Base-by-base conservation (phyloP, 2,888 invertebrate species). In the Unio delphinus region DNA sequence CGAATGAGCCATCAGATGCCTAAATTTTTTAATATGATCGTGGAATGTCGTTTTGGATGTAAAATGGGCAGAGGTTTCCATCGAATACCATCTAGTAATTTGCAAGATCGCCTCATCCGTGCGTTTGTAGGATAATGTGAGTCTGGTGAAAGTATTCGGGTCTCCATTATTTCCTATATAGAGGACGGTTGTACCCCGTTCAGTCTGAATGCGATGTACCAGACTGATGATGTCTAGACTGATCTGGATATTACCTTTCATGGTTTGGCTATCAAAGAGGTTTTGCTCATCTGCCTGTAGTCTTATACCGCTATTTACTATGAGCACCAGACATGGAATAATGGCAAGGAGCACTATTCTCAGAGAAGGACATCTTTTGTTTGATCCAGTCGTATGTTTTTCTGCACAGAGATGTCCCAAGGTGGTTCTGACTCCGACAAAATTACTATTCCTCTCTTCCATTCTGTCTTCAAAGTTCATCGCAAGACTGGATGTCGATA, bases 181-280 rank as follows among this genome's bases (percentile, higher is more conserved):
- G 4, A 85, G 73, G 1, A 82, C 79, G 0, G 83, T 79, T 1
- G 79, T 80, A 8, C 84, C 86, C 55, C 86, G 64, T 69, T 86
- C 86, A 34, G 80, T 79, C 73, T 86, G 86, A 6, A 78, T 64
- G 23, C 61, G 61, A 65, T 85, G 86, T 1, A 86, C 71, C 7
- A 84, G 74, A 23, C 65, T 67, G 6, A 82, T 81, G 0, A 79
- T 77, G 64, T 84, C 78, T 0, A 83, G 68, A 57, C 84, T 85
- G 68, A 79, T 74, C n/a, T 57, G 45, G n/a, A 85, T 72, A 23
- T 70, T 63, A 0, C 63, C 59, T 26, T 60, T n/a, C 18, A 68
- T 65, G 3, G 18, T 20, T 26, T 62, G 55, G 6, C 61, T 64
- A 26, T 20, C 15, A 1, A 18, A 26, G 2, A 72, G 23, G 5